Base-by-base conservation (phyloP, 2,113 vertebrate species). In the Colaptes auratus region DNA sequence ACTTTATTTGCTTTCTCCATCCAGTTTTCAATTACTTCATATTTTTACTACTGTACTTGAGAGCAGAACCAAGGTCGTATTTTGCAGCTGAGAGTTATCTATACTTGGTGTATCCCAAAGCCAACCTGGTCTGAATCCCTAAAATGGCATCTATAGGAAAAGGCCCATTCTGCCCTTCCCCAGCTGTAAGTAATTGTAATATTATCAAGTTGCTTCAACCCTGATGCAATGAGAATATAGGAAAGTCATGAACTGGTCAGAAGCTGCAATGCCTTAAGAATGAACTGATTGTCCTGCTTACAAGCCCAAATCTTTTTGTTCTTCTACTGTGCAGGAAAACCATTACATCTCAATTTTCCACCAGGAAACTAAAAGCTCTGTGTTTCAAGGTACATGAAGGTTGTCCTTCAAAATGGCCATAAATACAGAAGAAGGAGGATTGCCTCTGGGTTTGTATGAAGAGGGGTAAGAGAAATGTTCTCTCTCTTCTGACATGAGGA, bases 1-100 rank as follows among this genome's bases (percentile, higher is more conserved):
- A 76, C 88, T 89, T 94, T 91, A 93, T 95, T 90, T 90, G 82
- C 56, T 44, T 90, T 89, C 67, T 95, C 89, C 52, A 90, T 81
- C 48, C 25, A 33, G 53, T 77, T 96, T 94, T 89, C 60, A 85
- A 82, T 96, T 92, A 70, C 91, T 94, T 42, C 31, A 7, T 76
- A 67, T 91, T 95, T 94, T 85, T 70, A 36, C 48, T 78, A 4
- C 23, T 3, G 4, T 71, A 84, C 44, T 56, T 86, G 64, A 71
- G 56, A 82, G 69, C 16, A 73, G 81, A 87, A 89, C 7, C 21
- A 85, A 73, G 79, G 79, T 71, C 64, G 21, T 72, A 77, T 85
- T 74, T 77, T 91, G 64, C 52, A 90, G 72, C 76, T 74, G 27
- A 35, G 75, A 77, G 33, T 86, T 88, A 83, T 27, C 23, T 28